These are phyloP conservation scores for Acanthochromis polyacanthus DNA, from an alignment of 2,113 vertebrate species.

Conservation along the genomic window DNA sequence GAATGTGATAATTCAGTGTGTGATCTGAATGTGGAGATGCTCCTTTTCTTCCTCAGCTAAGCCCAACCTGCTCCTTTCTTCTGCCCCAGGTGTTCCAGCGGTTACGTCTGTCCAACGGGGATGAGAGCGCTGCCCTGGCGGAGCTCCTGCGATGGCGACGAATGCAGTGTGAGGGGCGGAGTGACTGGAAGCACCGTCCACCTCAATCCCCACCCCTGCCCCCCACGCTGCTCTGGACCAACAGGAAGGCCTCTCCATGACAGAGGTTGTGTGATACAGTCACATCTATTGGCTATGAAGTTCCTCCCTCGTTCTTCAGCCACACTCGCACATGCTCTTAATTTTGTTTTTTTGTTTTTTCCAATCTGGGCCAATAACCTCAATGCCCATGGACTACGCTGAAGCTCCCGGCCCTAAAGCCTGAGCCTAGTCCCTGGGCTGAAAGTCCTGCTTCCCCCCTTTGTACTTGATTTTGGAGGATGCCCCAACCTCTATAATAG, in stretches of 20 bases:
- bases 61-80: background rate
- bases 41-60: background rate
- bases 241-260: constrained; percentile 86
- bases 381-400: constrained; percentile 19
- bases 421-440: constrained; percentile 42
- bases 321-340: constrained; percentile 13
- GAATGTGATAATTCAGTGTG: background rate
- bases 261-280: constrained; percentile 10
- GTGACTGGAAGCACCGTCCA: constrained; percentile 85
- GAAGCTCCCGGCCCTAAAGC: constrained; percentile 16
- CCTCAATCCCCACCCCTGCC: constrained; percentile 84
- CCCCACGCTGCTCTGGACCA: constrained; percentile 85
- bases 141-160: constrained; percentile 90
- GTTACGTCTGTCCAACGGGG: constrained; percentile 85
- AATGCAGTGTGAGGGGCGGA: constrained; percentile 87
- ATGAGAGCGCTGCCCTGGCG: constrained; percentile 88
- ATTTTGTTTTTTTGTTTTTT: background rate
- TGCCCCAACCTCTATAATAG: background rate
- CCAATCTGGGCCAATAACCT: constrained; percentile 38
- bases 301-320: constrained; percentile 17
- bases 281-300: constrained; percentile 4
- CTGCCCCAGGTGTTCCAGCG: constrained; percentile 88
- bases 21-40: background rate
- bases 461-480: constrained; percentile 46
- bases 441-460: constrained; percentile 40